Evolutionary conservation across 1,140 invertebrate species (phyloP).

Genomic region (Melanaphis sacchari): DNA sequence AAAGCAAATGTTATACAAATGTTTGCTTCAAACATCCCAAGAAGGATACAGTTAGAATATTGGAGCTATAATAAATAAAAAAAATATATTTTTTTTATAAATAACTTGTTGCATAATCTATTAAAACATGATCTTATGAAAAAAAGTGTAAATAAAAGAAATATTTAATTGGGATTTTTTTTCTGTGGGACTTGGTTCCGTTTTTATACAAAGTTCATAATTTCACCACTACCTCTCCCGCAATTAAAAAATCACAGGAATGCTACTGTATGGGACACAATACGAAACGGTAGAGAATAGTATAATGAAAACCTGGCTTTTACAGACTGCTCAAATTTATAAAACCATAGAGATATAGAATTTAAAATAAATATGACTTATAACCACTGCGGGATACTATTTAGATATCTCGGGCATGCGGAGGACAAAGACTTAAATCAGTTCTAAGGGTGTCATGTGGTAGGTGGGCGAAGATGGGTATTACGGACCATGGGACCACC

Average conservation of each 20-base stretch:
- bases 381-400: background rate
- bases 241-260: background rate
- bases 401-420: background rate
- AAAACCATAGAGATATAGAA: background rate
- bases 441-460: background rate
- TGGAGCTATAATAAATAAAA: too few species aligned
- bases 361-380: background rate
- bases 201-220: too few species aligned
- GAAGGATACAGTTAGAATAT: too few species aligned
- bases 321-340: background rate
- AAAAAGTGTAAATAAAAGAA: too few species aligned
- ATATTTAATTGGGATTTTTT: too few species aligned
- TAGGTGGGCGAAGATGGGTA: background rate
- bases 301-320: background rate
- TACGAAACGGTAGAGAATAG: background rate
- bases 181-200: too few species aligned
- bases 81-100: too few species aligned
- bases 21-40: too few species aligned
- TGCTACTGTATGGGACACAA: background rate
- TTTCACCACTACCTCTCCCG: too few species aligned
- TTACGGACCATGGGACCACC: background rate
- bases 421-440: background rate
- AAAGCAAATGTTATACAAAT: too few species aligned
- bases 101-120: too few species aligned
- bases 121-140: too few species aligned